phyloP scores from a whole-genome alignment of 2,797 vertebrate genomes.

The Netta rufina region DNA sequence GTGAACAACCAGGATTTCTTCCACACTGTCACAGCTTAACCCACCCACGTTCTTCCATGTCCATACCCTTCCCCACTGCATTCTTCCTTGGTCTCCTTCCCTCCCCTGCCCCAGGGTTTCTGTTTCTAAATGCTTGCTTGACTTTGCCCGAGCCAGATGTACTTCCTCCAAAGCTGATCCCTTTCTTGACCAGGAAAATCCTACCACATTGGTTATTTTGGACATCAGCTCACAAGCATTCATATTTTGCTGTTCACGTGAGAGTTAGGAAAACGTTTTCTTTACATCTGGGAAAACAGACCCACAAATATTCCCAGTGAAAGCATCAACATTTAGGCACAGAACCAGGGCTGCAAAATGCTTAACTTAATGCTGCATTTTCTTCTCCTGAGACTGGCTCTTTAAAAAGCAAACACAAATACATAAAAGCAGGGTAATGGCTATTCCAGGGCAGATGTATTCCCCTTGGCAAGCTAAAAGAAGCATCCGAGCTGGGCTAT shows the following conservation, averaged over 20 bases:
- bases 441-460: neutral
- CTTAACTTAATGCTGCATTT: slow-evolving; percentile 6
- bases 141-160: fast-evolving
- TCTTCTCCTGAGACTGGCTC: neutral
- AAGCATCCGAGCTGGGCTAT: neutral
- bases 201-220: neutral
- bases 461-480: neutral
- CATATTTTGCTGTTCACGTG: neutral
- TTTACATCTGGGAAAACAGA: neutral
- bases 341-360: neutral
- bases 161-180: neutral
- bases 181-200: neutral
- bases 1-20: neutral
- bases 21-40: neutral
- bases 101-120: neutral
- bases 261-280: neutral
- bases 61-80: fast-evolving
- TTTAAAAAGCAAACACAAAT: neutral
- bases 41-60: neutral
- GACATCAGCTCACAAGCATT: neutral
- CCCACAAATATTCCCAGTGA: neutral
- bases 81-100: neutral
- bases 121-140: neutral
- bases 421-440: neutral
- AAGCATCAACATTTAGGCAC: neutral